phyloP scores from a whole-genome alignment of 2,113 vertebrate genomes.

The Gnathonemus longibarbis region DNA sequence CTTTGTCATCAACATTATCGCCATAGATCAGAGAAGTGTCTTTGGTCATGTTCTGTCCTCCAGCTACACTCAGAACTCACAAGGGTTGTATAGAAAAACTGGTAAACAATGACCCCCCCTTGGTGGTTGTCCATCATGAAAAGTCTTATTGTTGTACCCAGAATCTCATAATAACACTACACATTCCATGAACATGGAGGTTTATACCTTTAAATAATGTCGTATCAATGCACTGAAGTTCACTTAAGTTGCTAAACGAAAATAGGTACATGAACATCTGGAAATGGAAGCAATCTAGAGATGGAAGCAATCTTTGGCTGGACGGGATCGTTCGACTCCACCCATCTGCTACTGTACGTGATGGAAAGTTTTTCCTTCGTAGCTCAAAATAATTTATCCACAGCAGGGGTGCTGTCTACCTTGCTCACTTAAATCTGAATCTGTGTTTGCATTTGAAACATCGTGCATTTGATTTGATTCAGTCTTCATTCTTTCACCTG shows the following conservation, averaged over 20 bases:
- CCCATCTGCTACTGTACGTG: neutral
- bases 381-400: neutral
- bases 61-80: too few species aligned
- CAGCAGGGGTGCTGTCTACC: neutral
- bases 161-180: neutral
- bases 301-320: neutral
- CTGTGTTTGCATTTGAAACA: neutral
- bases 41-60: neutral
- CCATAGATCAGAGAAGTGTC: neutral
- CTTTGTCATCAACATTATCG: neutral
- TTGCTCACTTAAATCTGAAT: neutral
- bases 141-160: neutral
- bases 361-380: neutral
- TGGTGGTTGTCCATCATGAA: neutral
- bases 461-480: neutral
- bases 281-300: neutral
- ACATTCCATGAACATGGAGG: neutral
- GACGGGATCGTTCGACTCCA: neutral
- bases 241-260: neutral
- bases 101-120: neutral
- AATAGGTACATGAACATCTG: neutral
- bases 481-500: constrained; percentile 20
- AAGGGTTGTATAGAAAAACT: neutral
- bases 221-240: neutral
- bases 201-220: neutral